These are phyloP conservation scores for Galbula dea DNA, from an alignment of 2,113 vertebrate species.

Conservation along the genomic window DNA sequence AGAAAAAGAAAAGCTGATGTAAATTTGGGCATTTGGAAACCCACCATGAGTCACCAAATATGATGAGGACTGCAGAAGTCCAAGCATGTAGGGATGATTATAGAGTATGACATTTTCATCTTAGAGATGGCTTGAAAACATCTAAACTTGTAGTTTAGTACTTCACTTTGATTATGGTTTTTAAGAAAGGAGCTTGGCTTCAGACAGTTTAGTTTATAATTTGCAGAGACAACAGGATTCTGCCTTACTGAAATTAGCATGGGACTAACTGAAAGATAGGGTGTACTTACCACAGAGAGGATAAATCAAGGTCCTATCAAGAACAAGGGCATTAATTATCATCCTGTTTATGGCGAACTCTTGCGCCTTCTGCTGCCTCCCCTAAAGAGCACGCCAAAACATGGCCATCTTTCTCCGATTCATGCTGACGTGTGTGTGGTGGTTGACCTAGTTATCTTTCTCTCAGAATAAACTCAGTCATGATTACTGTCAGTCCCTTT, in stretches of 20 bases:
- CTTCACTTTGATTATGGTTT: slow-evolving; percentile 19
- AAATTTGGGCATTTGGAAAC: not conserved
- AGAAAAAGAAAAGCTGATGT: not conserved
- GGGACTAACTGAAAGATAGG: not conserved
- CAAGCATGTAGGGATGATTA: slow-evolving; percentile 39
- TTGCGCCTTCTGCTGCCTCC: not conserved
- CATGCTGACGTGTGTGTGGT: not conserved
- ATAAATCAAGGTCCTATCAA: slow-evolving; percentile 5
- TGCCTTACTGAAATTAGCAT: slow-evolving; percentile 41
- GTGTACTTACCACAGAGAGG: slow-evolving; percentile 5
- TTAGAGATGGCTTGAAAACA: not conserved
- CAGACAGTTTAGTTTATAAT: slow-evolving; percentile 31
- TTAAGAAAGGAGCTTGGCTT: slow-evolving; percentile 12
- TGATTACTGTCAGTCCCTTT: not conserved
- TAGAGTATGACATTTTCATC: slow-evolving; percentile 1
- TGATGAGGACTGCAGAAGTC: not conserved
- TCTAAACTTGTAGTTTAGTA: slow-evolving; percentile 6
- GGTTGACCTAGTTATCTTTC: not conserved
- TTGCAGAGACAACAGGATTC: slow-evolving; percentile 1
- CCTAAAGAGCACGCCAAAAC: not conserved
- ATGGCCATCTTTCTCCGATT: not conserved
- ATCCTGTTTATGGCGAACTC: not conserved
- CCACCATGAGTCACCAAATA: not conserved
- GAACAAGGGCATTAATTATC: slow-evolving; percentile 23
- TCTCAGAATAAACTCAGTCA: not conserved